Evolutionary conservation across 2,888 invertebrate species (phyloP).

Genomic region (Chromoteleia sp.): DNA sequence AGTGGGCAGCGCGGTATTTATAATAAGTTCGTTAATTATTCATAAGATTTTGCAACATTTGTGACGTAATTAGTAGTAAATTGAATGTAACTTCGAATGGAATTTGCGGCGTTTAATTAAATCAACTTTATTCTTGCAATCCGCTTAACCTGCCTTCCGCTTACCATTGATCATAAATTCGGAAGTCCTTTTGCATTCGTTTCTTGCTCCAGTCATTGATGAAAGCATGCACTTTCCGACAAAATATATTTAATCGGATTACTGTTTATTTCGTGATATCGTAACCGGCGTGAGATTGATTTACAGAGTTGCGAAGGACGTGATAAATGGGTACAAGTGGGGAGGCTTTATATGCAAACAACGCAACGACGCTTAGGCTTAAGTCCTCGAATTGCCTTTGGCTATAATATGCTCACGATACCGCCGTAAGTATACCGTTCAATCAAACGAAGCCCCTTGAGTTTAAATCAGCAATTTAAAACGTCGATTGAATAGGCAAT

Average conservation of each 20-base stretch:
- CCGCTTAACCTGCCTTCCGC: slow-evolving; percentile 16
- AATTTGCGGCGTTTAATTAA: slow-evolving; percentile 18
- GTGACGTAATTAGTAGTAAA: neutral
- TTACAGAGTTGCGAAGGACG: slow-evolving; percentile 72
- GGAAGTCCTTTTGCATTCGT: slow-evolving; percentile 23
- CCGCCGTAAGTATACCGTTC: slow-evolving; percentile 53
- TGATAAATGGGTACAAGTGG: slow-evolving; percentile 72
- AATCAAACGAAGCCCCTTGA: slow-evolving; percentile 64
- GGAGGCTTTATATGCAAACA: slow-evolving; percentile 68
- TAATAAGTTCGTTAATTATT: neutral
- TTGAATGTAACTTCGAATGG: neutral
- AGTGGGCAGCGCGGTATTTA: neutral
- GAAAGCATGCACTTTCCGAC: slow-evolving; percentile 14
- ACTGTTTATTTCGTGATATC: slow-evolving; percentile 59
- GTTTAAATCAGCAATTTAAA: slow-evolving; percentile 57
- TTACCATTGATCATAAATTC: slow-evolving; percentile 30
- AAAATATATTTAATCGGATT: slow-evolving; percentile 64
- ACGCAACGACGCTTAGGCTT: slow-evolving; percentile 68
- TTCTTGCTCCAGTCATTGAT: slow-evolving; percentile 24
- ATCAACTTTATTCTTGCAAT: slow-evolving; percentile 18
- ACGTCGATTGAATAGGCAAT: slow-evolving; percentile 52
- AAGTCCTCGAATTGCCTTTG: slow-evolving; percentile 56
- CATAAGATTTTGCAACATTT: neutral
- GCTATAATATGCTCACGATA: slow-evolving; percentile 53
- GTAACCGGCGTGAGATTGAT: slow-evolving; percentile 70